Evolutionary conservation across 2,888 invertebrate species (phyloP), one percentile per base, ranked within the genome.

Genomic region (Heliconius aoede): DNA sequence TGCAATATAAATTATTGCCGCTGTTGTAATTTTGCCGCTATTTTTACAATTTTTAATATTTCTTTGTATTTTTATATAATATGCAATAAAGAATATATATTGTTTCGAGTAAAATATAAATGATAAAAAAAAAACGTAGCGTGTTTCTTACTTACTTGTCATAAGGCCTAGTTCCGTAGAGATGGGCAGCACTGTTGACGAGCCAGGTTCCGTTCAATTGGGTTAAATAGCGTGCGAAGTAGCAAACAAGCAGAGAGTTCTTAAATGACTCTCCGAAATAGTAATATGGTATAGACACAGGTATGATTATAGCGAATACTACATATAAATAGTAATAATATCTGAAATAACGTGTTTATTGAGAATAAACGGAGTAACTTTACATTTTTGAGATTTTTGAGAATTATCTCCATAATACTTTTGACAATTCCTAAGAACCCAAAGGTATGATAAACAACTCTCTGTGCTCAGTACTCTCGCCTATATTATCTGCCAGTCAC

Each of bases 121-220:
- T 40, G 13, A 13, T 40, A 13, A 40, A 40, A 40, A 18, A 32
- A 32, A 46, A n/a, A 3, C n/a, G 1, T 55, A n/a, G n/a, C 9
- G 4, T n/a, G 0, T 11, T 71, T n/a, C 95, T 93, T 88, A 96
- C 95, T 93, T 88, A 96, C 96, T 95, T 94, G 87, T 98, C 97
- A 86, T 97, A 98, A 1, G 98, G 97, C 86, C 95, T 95, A 73
- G 95, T 96, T 18, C 98, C 98, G 89, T 96, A 97, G 76, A 97
- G 90, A 91, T 98, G 98, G 3, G 97, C 97, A 0, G 96, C 95
- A 80, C 97, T 97, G 87, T 98, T 98, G 7, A 98, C 97, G 7
- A 96, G 91, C 97, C 97, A 98, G 0, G 98, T 97, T 3, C 95
- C 95, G 85, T 98, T 96, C n/a, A 98, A 91, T 24, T 94, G 90